Base-by-base conservation (phyloP, 1,140 invertebrate species). In the Anagrus nilaparvatae region DNA sequence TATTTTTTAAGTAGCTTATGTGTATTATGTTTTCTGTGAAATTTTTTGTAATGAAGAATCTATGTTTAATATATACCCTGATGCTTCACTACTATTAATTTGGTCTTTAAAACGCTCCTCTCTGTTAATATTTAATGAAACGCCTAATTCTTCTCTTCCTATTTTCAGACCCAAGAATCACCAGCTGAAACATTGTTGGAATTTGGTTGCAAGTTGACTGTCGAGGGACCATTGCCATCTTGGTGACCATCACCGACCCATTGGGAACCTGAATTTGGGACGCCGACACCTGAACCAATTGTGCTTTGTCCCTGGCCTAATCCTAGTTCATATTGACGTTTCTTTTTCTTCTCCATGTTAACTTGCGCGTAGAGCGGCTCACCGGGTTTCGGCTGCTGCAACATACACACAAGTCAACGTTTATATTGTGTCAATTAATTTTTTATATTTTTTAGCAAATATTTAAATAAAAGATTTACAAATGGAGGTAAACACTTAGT, bases 341-440 rank as follows among this genome's bases (percentile, higher is more conserved):
- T 79, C 55, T 79, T 78, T 63, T 84, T 84, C 69, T 81, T 82
- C 60, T 83, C 81, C 63, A 82, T 74, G 61, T 85, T 84, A 50
- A 85, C 82, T 73, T 84, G 81, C 59, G 82, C 82, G 66, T 85
- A 85, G 28, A 85, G 70, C 50, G 82, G 82, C 67, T 84, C 81
- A 53, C 73, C 74, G 49, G 74, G 69, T 65, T 74, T 73, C 51
- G 72, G 64, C 67, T 74, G 70, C 67, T 75, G 63, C 58, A 73
- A 73, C 63, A 70, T 58, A 67, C 58, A 55, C 60, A 64, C 58
- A 59, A 63, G 60, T 50, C 61, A 63, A 64, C 61, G 57, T 58
- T 60, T 53, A 53, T 43, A 49, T 6, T 25, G 7, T 33, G 25
- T 12, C 13, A 10, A 27, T 41, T 30, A 5, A 24, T 33, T 41